These are phyloP conservation scores for Typhlichthys eigenmanni DNA, from an alignment of 2,797 vertebrate species.

Conservation along the genomic window DNA sequence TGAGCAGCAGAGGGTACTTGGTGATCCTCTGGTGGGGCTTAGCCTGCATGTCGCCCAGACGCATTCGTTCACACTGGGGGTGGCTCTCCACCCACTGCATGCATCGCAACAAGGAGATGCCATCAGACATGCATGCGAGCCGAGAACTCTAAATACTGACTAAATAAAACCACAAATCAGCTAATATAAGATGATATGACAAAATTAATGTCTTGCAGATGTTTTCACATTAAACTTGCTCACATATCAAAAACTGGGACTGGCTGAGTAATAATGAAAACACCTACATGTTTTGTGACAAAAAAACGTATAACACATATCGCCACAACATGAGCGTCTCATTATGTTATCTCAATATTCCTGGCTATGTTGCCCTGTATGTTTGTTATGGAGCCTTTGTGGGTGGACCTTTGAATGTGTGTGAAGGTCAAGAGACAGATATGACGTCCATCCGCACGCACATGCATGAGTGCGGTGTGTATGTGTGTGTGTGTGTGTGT, in stretches of 20 bases:
- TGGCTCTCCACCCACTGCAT: conserved; percentile 85
- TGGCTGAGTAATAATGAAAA: no score
- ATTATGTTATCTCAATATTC: conserved; percentile 19
- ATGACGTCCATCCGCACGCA: conserved; percentile 1
- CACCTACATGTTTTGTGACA: no score
- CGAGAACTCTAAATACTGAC: conserved; percentile 2
- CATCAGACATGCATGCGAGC: neutral
- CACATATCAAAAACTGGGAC: no score
- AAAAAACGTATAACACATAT: no score
- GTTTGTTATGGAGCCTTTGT: conserved; percentile 6
- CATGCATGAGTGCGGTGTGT: neutral
- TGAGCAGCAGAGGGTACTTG: conserved; percentile 85
- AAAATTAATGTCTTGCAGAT: no score
- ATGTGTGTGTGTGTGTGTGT: neutral
- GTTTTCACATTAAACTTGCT: no score
- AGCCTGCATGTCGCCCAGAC: conserved; percentile 84
- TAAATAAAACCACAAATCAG: conserved; percentile 24
- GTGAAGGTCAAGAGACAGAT: neutral
- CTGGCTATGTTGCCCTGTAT: neutral
- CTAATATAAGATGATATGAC: neutral
- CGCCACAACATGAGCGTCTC: conserved; percentile 4
- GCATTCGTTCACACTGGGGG: conserved; percentile 79
- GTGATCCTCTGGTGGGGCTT: conserved; percentile 87
- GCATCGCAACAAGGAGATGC: conserved; percentile 8
- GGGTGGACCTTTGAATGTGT: neutral